Evolutionary conservation across 2,797 vertebrate genomes (phyloP).

Genomic region (Ctenosaura bakeri): DNA sequence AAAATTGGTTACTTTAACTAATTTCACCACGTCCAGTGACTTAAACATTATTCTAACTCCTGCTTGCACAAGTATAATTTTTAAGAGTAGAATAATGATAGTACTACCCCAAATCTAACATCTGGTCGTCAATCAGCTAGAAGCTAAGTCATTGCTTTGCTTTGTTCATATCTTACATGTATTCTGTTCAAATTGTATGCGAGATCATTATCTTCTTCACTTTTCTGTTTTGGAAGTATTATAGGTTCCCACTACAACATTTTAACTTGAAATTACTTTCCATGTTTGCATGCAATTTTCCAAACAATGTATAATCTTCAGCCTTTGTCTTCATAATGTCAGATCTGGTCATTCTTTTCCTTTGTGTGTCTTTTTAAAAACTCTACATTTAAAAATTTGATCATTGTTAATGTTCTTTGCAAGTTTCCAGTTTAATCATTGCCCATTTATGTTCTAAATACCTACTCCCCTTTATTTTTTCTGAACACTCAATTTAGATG

Average conservation of each 20-base stretch:
- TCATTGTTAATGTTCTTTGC: constrained; percentile 28
- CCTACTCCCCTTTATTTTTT: constrained; percentile 28
- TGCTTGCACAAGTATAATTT: neutral
- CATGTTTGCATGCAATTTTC: constrained; percentile 20
- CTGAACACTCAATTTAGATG: constrained; percentile 40
- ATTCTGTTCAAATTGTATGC: neutral
- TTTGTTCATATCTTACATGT: constrained; percentile 14
- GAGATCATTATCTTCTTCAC: constrained; percentile 19
- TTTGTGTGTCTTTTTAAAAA: neutral
- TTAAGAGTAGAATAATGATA: neutral
- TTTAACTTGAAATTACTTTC: constrained; percentile 16
- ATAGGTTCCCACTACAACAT: neutral
- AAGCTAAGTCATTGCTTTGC: constrained; percentile 9
- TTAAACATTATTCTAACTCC: neutral
- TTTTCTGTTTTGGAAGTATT: constrained; percentile 2
- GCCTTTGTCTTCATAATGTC: constrained; percentile 19
- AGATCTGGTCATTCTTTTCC: constrained; percentile 6
- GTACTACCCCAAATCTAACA: neutral
- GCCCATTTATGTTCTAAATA: constrained; percentile 33
- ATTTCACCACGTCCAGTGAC: neutral
- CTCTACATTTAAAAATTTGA: constrained; percentile 25
- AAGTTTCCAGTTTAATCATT: constrained; percentile 30
- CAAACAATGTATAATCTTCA: constrained; percentile 43
- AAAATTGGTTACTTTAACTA: neutral
- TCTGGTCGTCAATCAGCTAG: neutral